Evolutionary conservation across 2,797 vertebrate species (phyloP), one percentile per base, ranked within the genome.

Genomic region (Perodicticus potto): DNA sequence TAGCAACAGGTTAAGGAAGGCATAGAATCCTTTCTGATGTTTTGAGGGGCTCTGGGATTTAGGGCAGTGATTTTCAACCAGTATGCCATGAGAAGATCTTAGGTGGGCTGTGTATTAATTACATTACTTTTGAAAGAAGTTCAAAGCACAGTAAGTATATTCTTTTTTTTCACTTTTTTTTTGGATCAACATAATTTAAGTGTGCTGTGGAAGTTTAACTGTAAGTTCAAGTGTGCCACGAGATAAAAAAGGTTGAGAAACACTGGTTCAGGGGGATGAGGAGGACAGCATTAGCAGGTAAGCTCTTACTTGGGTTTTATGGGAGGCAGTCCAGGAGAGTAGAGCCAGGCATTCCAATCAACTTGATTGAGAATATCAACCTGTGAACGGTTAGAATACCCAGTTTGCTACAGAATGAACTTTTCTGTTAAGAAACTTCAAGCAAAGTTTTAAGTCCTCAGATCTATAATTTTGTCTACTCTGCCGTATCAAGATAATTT

Each of bases 311-410:
- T 98, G 92, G 99, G 99, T 93, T 99, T 99, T 61, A 99, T 98
- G 0, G 99, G 99, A 77, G 99, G 99, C 99, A 99, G 99, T 89
- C 99, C 99, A 34, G 99, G 99, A 32, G 99, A 99, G 96, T 99
- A 98, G 97, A 99, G 99, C 99, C 99, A 99, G 0, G 98, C 98
- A 16, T 99, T 99, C 99, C 99, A 99, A 96, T 99, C 99, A 91
- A 99, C 99, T 97, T 99, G 99, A 98, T 99, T 98, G 97, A 99
- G 99, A 98, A 99, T 11, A 72, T 99, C 99, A 92, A 98, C 99
- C 99, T 99, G 98, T 37, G 92, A 95, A 86, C 1, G 95, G 97
- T 6, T 57, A 95, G 3, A 49, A 85, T 23, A 91, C 0, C 49
- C n/a, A 84, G 65, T 94, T 93, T 76, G n/a, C 83, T 80, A 65